Base-by-base conservation (phyloP, 2,797 vertebrate genomes). In the Serranus cabrilla region DNA sequence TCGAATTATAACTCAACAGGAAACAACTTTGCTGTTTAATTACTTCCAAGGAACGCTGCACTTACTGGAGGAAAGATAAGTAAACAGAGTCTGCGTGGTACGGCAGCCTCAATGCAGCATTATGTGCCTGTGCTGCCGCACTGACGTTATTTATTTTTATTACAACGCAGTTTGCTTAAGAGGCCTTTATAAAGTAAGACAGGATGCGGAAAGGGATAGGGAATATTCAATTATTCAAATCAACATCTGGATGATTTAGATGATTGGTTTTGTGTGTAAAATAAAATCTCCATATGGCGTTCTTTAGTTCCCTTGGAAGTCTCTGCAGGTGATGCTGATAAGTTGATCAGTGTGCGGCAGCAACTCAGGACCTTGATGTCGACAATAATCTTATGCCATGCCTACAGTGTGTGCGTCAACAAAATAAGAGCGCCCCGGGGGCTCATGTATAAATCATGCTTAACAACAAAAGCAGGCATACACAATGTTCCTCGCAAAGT, bases 21-120 rank as follows among this genome's bases (percentile, higher is more conserved):
- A 70, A 81, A 59, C 45, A 23, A 57, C 31, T 43, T 71, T 61
- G 43, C 37, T 40, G 56, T 73, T 85, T 74, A 80, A 87, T 88
- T 73, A 63, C 62, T 68, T 60, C 11, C 55, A 51, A 46, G 61
- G 23, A 56, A 47, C 49, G 65, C 37, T 72, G 63, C 45, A 46
- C 57, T 42, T 58, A 67, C 68, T 49, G 42, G 23, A 67, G 25
- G 46, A 55, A 40, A 37, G 59, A 70, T 9, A 34, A 54, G 54
- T 50, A 63, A 59, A 68, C 34, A 11, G 12, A 76, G 57, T 47
- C 8, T 76, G 40, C 7, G 8, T 64, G 40, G 18, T 31, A 20
- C 67, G 83, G 73, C 68, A 74, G 58, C 58, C 23, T 69, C 50
- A 60, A 11, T 61, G 58, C 40, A 57, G 43, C 21, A 66, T 56